Evolutionary conservation across 2,888 invertebrate genomes (phyloP), one percentile per base, ranked within the genome.

Genomic region (Monoplex corrugatus): DNA sequence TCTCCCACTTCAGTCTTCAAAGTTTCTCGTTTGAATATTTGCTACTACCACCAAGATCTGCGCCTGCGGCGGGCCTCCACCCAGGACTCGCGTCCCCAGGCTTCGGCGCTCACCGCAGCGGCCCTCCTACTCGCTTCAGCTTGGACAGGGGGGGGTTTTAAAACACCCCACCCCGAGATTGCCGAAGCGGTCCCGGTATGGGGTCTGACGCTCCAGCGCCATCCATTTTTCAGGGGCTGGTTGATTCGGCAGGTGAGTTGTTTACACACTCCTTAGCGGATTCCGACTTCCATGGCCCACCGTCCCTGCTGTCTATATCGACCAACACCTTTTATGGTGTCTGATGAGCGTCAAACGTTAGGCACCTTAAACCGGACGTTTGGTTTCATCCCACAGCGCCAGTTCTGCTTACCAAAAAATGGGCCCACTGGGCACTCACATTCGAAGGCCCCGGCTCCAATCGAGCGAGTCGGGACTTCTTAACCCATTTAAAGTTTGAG

Each of bases 371-470:
- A 97, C 97, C 43, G 43, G 96, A 97, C 97, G 97, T 97, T 97
- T 97, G 97, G 97, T 97, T 97, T 97, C 97, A 97, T 97, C 97
- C 97, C 97, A 97, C 97, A 97, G 97, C 97, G 97, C 97, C 97
- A 97, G 97, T 97, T 97, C 97, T 97, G 97, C 97, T 97, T 97
- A 97, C 97, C 97, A 97, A 97, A 97, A 97, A 96, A 96, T 97
- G 97, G 97, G 97, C 97, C 97, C 97, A 97, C 40, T 63, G 35
- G 68, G 68, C 68, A 50, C 50, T 50, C 50, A 19, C 50, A 94
- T 93, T 93, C 93, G 87, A 95, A 95, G 43, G 96, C 44, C 96
- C 96, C 96, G 96, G 96, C 96, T 97, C 97, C 97, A 93, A 91
- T 97, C 96, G 96, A 97, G 97, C 96, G 97, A 97, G 97, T 96